Percentiles rank a stretch among this genome's conserved stretches.
phyloP scores from a whole-genome alignment of 2,113 vertebrate genomes.

The Tachycineta bicolor region DNA sequence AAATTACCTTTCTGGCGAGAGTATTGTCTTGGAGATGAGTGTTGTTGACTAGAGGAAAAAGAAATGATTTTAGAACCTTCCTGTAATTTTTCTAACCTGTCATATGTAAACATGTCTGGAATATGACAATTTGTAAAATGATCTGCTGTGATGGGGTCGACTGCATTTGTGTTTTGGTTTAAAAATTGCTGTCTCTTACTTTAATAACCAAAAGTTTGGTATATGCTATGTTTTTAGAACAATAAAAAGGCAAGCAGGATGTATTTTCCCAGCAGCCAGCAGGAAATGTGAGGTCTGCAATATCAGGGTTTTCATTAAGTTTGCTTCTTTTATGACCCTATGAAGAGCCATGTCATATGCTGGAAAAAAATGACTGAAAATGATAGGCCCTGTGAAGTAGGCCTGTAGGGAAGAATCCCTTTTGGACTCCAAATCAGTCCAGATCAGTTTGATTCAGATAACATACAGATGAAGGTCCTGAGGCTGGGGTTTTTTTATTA shows the following conservation, averaged over 20 bases:
- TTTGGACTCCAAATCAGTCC: not conserved
- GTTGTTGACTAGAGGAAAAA: not conserved
- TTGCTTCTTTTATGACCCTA: not conserved
- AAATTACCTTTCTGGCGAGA: not conserved
- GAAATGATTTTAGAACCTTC: not conserved
- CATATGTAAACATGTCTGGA: not conserved
- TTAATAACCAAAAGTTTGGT: not conserved
- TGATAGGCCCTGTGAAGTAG: not conserved
- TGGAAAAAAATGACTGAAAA: not conserved
- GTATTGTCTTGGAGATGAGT: not conserved
- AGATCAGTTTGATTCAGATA: not conserved
- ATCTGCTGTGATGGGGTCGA: not conserved
- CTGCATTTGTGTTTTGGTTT: not conserved
- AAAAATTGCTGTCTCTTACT: not conserved
- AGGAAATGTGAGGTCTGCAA: not conserved
- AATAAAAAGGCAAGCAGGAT: not conserved
- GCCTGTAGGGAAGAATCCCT: not conserved
- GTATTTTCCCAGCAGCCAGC: not conserved
- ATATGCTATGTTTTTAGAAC: not conserved
- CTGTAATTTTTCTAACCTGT: not conserved
- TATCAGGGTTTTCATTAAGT: not conserved
- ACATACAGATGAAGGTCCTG: not conserved
- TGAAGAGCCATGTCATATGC: not conserved
- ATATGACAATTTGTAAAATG: not conserved
- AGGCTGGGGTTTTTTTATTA: fast-evolving